Evolutionary conservation across 2,797 vertebrate species (phyloP).

Genomic region (Pseudochirops corinnae): DNA sequence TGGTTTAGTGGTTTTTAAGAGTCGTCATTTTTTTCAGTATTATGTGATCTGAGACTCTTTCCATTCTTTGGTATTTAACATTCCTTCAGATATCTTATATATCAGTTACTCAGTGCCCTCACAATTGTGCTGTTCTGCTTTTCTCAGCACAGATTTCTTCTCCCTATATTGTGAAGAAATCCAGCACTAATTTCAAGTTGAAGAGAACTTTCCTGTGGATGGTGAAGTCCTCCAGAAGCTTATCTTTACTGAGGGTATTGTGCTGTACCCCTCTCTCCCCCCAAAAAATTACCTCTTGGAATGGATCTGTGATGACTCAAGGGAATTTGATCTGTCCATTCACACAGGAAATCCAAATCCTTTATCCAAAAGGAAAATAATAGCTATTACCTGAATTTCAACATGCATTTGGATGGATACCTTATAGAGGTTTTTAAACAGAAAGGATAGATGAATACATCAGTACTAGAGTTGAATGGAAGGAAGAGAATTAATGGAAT

Average conservation of each 20-base stretch:
- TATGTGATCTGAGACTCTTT: not conserved
- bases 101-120: not conserved
- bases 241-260: not conserved
- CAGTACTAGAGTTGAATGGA: not conserved
- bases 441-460: not conserved
- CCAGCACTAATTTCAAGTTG: not conserved
- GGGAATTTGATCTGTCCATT: not conserved
- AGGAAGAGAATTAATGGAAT: not conserved
- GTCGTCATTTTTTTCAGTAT: not conserved
- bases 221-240: not conserved
- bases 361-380: not conserved
- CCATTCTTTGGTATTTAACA: not conserved
- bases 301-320: not conserved
- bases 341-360: not conserved
- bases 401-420: not conserved
- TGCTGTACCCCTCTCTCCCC: not conserved
- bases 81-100: not conserved
- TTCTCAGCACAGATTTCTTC: not conserved
- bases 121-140: not conserved
- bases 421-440: not conserved
- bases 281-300: not conserved
- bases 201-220: not conserved
- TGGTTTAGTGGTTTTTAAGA: not conserved
- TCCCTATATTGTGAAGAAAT: not conserved
- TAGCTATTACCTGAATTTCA: not conserved